Evolutionary conservation across 1,140 invertebrate genomes (phyloP), one percentile per base, ranked within the genome.

Genomic region (Calephelis nemesis): DNA sequence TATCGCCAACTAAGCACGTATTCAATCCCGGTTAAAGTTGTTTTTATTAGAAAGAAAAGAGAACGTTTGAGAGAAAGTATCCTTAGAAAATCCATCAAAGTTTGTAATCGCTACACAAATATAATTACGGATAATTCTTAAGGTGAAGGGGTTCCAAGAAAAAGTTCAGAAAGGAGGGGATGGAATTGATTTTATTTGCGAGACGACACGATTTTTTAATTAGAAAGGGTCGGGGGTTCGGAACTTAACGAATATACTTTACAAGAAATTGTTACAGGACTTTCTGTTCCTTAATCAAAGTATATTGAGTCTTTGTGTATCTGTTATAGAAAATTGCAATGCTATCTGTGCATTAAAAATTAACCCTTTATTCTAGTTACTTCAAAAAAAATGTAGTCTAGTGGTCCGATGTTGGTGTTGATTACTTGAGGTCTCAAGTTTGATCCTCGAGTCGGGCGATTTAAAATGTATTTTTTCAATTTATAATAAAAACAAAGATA

Each of bases 191-290:
- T 87, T 88, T 89, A 88, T 89, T 88, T 87, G 83, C 50, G 75
- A 84, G 74, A 73, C 72, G 81, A 85, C 85, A 90, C 87, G 85
- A 85, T 87, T 88, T 88, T 88, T 88, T 87, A 84, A 88, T 88
- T 84, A 86, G 76, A 66, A 52, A 66, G 62, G 62, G 62, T 47
- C 42, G 62, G 47, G 40, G n/a, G 42, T 48, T 47, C 2, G 42
- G 45, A 63, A 15, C 45, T 63, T 63, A 15, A 47, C 45, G 62
- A 47, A 63, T 47, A 47, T 15, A 8, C 47, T 47, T 63, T 63
- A 45, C 7, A 47, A 45, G 62, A 63, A 63, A 47, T 47, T 54
- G 11, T 7, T 54, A 19, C 15, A 15, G 15, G 15, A 54, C 52
- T 54, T 54, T 54, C 52, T 54, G 19, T 15, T 30, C 52, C 13